Conservation (phyloP, 2,888 invertebrate species). For the Camponotus fellah region DNA sequence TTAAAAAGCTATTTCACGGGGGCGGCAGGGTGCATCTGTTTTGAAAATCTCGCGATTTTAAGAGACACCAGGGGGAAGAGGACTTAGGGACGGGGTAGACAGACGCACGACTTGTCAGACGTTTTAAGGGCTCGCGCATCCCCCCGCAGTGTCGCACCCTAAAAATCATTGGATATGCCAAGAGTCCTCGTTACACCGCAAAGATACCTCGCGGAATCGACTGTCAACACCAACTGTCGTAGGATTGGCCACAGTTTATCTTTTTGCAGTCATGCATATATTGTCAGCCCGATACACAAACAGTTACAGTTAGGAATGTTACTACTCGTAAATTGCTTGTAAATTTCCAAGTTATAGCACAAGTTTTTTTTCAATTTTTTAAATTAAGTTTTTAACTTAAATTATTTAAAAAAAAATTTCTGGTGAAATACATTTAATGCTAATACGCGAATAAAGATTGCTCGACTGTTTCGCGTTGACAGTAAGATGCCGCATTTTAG, state of each 20-base stretch:
- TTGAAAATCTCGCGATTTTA: constrained; percentile 78
- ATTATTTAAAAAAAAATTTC: too few species aligned
- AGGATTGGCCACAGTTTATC: constrained; percentile 2
- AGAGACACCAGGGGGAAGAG: constrained; percentile 67
- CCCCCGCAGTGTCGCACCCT: constrained; percentile 55
- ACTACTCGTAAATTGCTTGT: background rate
- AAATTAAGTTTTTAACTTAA: too few species aligned
- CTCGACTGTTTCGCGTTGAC: too few species aligned
- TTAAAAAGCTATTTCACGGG: constrained; percentile 82
- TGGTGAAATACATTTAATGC: background rate
- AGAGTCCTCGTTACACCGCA: constrained; percentile 62
- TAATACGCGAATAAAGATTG: too few species aligned
- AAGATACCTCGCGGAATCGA: constrained; percentile 31
- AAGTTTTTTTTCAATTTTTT: too few species aligned
- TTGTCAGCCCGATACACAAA: background rate
- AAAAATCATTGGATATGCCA: constrained; percentile 63
- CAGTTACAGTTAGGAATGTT: too few species aligned
- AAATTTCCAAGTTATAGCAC: background rate
- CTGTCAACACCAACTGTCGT: constrained; percentile 43
- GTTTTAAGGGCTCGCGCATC: constrained; percentile 69
- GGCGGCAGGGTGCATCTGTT: constrained; percentile 82
- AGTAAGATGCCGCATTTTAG: too few species aligned
- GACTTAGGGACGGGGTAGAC: constrained; percentile 34
- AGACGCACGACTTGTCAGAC: constrained; percentile 72
- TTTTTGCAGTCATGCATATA: background rate